Evolutionary conservation across 2,113 vertebrate genomes (phyloP).

Genomic region (Danionella cerebrum): DNA sequence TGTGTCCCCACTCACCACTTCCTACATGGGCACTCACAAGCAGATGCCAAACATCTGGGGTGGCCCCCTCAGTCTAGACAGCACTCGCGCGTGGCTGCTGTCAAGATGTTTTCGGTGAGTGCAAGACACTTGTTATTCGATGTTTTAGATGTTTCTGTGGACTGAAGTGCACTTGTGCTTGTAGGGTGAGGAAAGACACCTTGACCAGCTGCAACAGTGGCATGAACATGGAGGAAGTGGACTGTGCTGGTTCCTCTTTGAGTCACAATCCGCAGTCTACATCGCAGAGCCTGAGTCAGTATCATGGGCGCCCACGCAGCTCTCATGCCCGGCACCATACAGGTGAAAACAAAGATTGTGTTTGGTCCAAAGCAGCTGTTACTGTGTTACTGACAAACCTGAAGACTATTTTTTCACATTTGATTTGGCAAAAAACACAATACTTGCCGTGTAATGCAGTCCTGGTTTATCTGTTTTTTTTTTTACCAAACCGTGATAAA

Average conservation of each 20-base stretch:
- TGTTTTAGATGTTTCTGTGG: not conserved
- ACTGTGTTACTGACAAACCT: no score
- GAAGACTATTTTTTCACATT: no score
- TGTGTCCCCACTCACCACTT: constrained; percentile 91
- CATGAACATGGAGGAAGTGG: constrained; percentile 75
- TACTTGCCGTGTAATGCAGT: no score
- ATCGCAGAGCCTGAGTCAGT: constrained; percentile 73
- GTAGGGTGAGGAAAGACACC: constrained; percentile 88
- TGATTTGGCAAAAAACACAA: no score
- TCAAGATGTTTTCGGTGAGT: constrained; percentile 88
- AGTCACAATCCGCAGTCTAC: constrained; percentile 65
- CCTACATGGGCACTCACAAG: constrained; percentile 84
- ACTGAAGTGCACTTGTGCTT: not conserved
- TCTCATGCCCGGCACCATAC: constrained; percentile 64
- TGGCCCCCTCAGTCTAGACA: constrained; percentile 78
- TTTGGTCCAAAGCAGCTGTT: no score
- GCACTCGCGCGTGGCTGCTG: constrained; percentile 80
- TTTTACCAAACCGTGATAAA: no score
- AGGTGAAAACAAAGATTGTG: constrained; percentile 55
- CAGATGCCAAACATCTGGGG: constrained; percentile 80
- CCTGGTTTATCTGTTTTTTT: no score
- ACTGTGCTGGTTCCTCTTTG: constrained; percentile 60
- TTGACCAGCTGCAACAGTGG: constrained; percentile 73
- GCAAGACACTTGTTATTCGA: not conserved
- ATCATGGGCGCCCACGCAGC: constrained; percentile 69